phyloP scores from a whole-genome alignment of 2,888 invertebrate species.

The Microplitis deprimator region DNA sequence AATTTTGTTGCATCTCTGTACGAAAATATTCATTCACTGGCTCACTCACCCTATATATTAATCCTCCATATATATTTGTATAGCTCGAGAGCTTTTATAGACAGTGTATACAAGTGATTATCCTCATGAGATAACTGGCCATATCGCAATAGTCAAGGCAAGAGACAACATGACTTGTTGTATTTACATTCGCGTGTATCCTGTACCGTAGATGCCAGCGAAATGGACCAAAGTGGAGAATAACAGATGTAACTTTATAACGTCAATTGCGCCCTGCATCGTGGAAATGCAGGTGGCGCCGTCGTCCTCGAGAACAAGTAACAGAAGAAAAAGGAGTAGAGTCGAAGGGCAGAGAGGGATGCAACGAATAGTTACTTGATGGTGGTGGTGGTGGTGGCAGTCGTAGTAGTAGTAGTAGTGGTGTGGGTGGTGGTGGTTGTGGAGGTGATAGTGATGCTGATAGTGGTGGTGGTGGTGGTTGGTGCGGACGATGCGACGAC shows the following conservation, averaged over 20 bases:
- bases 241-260: conserved; percentile 35
- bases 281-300: conserved; percentile 49
- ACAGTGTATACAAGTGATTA: neutral
- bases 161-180: conserved; percentile 25
- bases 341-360: conserved; percentile 42
- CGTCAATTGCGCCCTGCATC: conserved; percentile 35
- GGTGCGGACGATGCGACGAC: conserved; percentile 55
- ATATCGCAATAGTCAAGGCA: neutral
- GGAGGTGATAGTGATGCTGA: conserved; percentile 44
- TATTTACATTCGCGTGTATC: conserved; percentile 1
- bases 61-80: too few species aligned
- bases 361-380: conserved; percentile 27
- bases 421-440: conserved; percentile 45
- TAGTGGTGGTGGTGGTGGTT: conserved; percentile 50
- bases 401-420: conserved; percentile 42
- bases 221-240: conserved; percentile 31
- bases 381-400: conserved; percentile 39
- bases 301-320: conserved; percentile 35
- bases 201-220: neutral
- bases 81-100: neutral
- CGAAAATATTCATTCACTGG: too few species aligned
- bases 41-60: too few species aligned
- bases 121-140: conserved; percentile 1
- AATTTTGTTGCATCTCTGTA: too few species aligned
- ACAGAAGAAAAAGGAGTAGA: conserved; percentile 32